Conservation (phyloP, 2,888 invertebrate genomes). For the Zonitis immaculata region DNA sequence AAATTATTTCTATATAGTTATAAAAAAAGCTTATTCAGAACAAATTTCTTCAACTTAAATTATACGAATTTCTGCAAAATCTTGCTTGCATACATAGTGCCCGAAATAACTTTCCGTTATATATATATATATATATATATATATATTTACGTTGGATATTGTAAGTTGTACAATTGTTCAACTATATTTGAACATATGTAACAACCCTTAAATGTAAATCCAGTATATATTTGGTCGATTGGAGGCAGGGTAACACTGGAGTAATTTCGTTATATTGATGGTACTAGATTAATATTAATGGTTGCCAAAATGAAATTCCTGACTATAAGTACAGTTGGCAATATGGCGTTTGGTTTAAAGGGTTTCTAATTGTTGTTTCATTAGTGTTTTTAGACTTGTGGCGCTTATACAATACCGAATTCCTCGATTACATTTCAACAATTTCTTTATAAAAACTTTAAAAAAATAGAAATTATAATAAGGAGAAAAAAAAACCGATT, state of each 20-base stretch:
- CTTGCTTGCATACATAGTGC: constrained; percentile 32
- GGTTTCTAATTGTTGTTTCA: constrained; percentile 41
- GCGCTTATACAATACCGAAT: too few relatives aligned
- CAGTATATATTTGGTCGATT: constrained; percentile 13
- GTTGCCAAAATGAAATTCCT: constrained; percentile 46
- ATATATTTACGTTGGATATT: constrained; percentile 25
- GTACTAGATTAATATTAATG: constrained; percentile 48
- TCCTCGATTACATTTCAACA: not conserved
- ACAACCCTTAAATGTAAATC: not conserved
- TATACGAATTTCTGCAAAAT: constrained; percentile 29
- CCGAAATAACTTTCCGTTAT: constrained; percentile 34
- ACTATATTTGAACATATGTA: not conserved
- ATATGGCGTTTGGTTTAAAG: constrained; percentile 37
- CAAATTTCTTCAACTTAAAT: constrained; percentile 22
- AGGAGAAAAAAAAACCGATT: not conserved
- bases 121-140: too few relatives aligned
- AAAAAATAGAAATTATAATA: not conserved
- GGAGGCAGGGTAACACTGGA: constrained; percentile 27
- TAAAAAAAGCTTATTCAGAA: constrained; percentile 5
- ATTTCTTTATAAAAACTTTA: not conserved
- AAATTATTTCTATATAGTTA: too few relatives aligned
- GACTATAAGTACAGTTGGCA: constrained; percentile 40
- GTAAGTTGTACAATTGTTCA: constrained; percentile 20
- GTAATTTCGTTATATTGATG: constrained; percentile 48
- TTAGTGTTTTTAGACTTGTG: constrained; percentile 23